Evolutionary conservation across 2,113 vertebrate species (phyloP).

Genomic region (Mormoops blainvillei): DNA sequence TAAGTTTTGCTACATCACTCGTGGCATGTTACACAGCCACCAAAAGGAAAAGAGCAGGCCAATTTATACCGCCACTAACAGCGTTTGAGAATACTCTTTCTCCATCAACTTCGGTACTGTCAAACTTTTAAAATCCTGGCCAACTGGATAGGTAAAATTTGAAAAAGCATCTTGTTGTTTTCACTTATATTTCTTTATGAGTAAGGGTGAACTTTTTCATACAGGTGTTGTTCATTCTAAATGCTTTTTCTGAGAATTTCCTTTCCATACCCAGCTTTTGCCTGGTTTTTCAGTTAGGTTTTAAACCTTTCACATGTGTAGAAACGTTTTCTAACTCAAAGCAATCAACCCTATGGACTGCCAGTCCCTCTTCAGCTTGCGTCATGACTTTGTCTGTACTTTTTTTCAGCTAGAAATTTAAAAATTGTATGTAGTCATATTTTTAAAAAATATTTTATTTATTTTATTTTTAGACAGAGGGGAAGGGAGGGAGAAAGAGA

Average conservation of each 20-base stretch:
- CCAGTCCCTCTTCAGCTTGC: neutral
- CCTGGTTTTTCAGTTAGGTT: neutral
- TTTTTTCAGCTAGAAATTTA: neutral
- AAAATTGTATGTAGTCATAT: neutral
- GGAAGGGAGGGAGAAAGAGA: too few species aligned
- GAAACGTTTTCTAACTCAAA: neutral
- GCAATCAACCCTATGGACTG: neutral
- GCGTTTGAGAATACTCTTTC: neutral
- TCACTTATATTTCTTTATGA: neutral
- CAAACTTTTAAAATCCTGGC: neutral
- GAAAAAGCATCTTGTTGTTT: neutral
- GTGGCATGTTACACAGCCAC: neutral
- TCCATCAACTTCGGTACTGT: neutral
- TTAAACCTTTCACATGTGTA: neutral
- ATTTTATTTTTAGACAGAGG: too few species aligned
- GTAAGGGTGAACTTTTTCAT: neutral
- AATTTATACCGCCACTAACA: fast-evolving
- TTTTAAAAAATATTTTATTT: too few species aligned
- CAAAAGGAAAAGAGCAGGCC: neutral
- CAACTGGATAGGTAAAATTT: neutral
- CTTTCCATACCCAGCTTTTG: neutral
- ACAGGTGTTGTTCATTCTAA: neutral
- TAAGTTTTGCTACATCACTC: neutral
- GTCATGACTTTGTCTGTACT: neutral
- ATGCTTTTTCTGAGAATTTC: neutral